These are phyloP conservation scores for Origma solitaria DNA, from an alignment of 2,113 vertebrate species.

Conservation along the genomic window DNA sequence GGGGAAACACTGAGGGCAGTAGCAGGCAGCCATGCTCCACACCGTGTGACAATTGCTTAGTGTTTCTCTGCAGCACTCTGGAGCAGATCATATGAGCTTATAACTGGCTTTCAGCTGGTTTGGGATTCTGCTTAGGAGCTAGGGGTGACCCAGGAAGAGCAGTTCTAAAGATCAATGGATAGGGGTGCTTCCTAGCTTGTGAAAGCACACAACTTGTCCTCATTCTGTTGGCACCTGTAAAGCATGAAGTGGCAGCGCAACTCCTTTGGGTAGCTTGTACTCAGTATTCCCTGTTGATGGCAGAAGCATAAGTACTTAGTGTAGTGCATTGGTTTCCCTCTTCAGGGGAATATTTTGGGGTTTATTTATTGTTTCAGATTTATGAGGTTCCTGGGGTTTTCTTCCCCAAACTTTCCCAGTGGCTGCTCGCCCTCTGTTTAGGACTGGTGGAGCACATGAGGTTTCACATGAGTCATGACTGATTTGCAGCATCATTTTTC, in stretches of 20 bases:
- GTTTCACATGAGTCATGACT: neutral
- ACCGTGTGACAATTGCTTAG: neutral
- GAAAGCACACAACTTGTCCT: neutral
- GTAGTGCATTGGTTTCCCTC: neutral
- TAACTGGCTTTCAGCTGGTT: neutral
- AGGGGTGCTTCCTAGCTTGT: neutral
- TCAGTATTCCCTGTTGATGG: neutral
- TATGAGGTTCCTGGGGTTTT: neutral
- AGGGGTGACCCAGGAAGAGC: neutral
- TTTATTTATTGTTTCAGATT: neutral
- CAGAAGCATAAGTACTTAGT: neutral
- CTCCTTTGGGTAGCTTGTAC: neutral
- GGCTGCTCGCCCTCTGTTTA: neutral
- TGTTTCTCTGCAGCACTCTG: neutral
- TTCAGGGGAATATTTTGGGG: neutral
- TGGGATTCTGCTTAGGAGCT: neutral
- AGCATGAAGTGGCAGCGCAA: neutral
- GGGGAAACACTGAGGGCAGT: neutral
- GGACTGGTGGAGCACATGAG: neutral
- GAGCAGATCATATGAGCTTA: neutral
- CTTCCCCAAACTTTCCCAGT: neutral
- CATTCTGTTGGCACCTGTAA: neutral
- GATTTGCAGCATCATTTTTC: neutral
- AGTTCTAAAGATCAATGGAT: neutral
- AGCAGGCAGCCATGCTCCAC: neutral